Percentiles rank a stretch among this genome's conserved stretches.
These are phyloP conservation scores for Slavum lentiscoides DNA, from an alignment of 2,888 invertebrate genomes.

Conservation along the genomic window DNA sequence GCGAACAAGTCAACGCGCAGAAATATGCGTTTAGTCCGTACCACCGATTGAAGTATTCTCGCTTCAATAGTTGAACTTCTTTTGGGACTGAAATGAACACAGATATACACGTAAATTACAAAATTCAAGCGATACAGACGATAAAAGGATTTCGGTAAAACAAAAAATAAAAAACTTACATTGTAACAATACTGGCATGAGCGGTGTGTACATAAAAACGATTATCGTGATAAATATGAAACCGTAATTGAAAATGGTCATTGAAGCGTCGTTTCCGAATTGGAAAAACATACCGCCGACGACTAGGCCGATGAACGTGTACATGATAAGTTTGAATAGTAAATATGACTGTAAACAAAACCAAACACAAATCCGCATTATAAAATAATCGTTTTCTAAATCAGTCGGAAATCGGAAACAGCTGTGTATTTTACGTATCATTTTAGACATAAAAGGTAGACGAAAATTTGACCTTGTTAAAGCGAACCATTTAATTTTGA, in stretches of 20 bases:
- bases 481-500: no score
- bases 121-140: neutral
- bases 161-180: constrained; percentile 66
- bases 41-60: constrained; percentile 86
- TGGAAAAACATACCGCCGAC: constrained; percentile 72
- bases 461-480: no score
- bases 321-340: constrained; percentile 70
- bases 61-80: constrained; percentile 75
- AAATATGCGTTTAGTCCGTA: constrained; percentile 80
- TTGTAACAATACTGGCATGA: constrained; percentile 78
- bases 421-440: no score
- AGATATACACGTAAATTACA: neutral
- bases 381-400: no score
- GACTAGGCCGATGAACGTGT: constrained; percentile 70
- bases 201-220: constrained; percentile 77
- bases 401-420: no score
- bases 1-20: constrained; percentile 72
- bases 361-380: neutral
- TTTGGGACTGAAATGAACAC: constrained; percentile 69
- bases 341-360: constrained; percentile 66
- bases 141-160: neutral
- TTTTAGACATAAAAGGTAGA: no score
- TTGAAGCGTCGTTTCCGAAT: constrained; percentile 80
- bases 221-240: constrained; percentile 80
- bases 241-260: constrained; percentile 81